Base-by-base conservation (phyloP, 2,113 vertebrate genomes). In the Melanotaenia duboulayi region DNA sequence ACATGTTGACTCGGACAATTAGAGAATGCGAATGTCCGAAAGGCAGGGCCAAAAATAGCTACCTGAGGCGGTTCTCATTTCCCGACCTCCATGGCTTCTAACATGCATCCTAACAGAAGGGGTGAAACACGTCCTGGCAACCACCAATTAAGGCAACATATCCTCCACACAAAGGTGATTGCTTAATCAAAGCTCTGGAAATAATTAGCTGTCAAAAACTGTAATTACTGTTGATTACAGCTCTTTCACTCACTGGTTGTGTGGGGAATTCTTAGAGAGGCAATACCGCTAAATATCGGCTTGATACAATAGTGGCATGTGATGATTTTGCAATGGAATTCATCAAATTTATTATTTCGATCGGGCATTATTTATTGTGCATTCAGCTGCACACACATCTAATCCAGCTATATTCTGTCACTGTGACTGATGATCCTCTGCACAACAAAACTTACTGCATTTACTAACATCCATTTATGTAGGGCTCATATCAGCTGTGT, bases 131-230 rank as follows among this genome's bases (percentile, higher is more conserved):
- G 44, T 70, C 85, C 50, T 58, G 80, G 86, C 78, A 90, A 88
- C 84, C 79, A 83, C 70, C 84, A 85, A 87, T 89, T 88, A 87
- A 74, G 73, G 80, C 60, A 65, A 51, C 57, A 51, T 68, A 79
- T 78, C 75, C 65, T 68, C 72, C 64, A 82, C 65, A 87, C 49
- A 60, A 83, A 64, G 71, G 59, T 39, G 59, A 75, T 61, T 80
- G 62, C 70, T 82, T 81, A 78, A 82, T 87, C 84, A 85, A 88
- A 77, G 81, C 81, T 50, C 1, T 10, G 54, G 66, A 72, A 86
- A 84, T 81, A 88, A 89, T 69, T 80, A 87, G 78, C 70, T 32
- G 76, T 84, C 80, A 77, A 66, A 87, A 90, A 74, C 78, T 87
- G 76, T 86, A 84, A 86, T 89, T 88, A 87, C 66, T 63, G 80